Evolutionary conservation across 1,140 invertebrate genomes (phyloP).

Genomic region (Heliconius eleuchia): DNA sequence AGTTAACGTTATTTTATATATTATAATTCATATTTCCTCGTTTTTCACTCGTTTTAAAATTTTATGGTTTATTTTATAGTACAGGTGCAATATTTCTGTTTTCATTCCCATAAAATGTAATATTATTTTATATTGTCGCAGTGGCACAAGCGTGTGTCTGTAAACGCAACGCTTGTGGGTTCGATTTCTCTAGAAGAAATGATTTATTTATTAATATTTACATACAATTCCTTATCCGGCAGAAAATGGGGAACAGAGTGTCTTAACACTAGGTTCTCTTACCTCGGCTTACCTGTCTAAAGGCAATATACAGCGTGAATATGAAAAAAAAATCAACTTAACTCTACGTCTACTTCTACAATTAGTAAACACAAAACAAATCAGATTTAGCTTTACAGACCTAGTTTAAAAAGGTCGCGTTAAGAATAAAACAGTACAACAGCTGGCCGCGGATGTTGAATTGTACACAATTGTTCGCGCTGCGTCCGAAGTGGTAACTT

Average conservation of each 20-base stretch:
- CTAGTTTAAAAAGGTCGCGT: conserved; percentile 17
- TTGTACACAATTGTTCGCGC: conserved; percentile 60
- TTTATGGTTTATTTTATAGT: neutral
- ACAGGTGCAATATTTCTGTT: neutral
- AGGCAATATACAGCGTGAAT: too few relatives aligned
- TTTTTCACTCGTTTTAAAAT: too few relatives aligned
- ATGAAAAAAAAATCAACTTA: too few relatives aligned
- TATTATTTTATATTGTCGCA: too few relatives aligned
- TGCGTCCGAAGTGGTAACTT: conserved; percentile 54
- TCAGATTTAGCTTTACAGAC: conserved; percentile 8
- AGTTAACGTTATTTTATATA: too few relatives aligned
- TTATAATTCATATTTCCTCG: too few relatives aligned
- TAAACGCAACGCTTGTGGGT: too few relatives aligned
- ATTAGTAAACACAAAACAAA: neutral
- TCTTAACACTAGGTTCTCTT: too few relatives aligned
- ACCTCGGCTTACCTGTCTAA: too few relatives aligned
- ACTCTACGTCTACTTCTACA: neutral
- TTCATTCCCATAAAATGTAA: neutral
- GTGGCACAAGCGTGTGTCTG: neutral
- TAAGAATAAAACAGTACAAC: conserved; percentile 18
- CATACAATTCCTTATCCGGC: neutral
- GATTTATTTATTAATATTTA: neutral
- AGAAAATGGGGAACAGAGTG: too few relatives aligned
- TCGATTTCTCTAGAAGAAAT: too few relatives aligned
- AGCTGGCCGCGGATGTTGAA: conserved; percentile 42